phyloP scores from a whole-genome alignment of 2,113 vertebrate species.

The Hemiprocne comata region DNA sequence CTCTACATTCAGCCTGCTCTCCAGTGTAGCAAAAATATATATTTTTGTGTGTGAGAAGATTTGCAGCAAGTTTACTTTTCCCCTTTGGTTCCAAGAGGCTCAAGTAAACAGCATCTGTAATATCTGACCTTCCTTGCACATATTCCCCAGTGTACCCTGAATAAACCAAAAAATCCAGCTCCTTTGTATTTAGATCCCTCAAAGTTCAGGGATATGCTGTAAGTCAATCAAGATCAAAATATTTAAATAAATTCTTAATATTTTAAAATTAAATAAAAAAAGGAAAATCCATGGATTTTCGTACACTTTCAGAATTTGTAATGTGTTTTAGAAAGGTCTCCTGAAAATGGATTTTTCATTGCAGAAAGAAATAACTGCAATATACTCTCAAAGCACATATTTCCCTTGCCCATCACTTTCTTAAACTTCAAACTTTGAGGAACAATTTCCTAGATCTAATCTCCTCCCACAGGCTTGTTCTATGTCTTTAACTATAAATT shows the following conservation, averaged over 20 bases:
- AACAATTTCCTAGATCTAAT: not conserved
- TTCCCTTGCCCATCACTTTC: not conserved
- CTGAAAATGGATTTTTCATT: not conserved
- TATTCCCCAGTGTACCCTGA: not conserved
- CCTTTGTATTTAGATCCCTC: not conserved
- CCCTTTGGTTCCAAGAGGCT: not conserved
- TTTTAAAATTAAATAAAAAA: not conserved
- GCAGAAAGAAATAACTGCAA: not conserved
- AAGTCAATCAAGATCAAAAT: conserved; percentile 1
- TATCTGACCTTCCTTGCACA: conserved; percentile 1
- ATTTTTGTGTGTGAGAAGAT: not conserved
- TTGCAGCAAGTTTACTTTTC: conserved; percentile 29
- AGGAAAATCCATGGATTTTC: not conserved
- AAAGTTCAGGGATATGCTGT: not conserved
- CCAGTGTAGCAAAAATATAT: not conserved
- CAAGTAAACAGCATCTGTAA: conserved; percentile 16
- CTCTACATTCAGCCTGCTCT: not conserved
- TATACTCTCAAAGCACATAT: not conserved
- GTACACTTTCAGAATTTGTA: not conserved
- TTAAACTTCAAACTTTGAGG: not conserved
- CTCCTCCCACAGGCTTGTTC: not conserved
- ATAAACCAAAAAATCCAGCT: not conserved
- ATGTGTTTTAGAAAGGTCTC: not conserved
- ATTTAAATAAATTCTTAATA: not conserved
- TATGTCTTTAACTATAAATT: not conserved